A percentile compares a stretch with the other conserved stretches of the same genome.
These are phyloP conservation scores for Xylota segnis DNA, from an alignment of 2,888 invertebrate genomes.

Conservation along the genomic window DNA sequence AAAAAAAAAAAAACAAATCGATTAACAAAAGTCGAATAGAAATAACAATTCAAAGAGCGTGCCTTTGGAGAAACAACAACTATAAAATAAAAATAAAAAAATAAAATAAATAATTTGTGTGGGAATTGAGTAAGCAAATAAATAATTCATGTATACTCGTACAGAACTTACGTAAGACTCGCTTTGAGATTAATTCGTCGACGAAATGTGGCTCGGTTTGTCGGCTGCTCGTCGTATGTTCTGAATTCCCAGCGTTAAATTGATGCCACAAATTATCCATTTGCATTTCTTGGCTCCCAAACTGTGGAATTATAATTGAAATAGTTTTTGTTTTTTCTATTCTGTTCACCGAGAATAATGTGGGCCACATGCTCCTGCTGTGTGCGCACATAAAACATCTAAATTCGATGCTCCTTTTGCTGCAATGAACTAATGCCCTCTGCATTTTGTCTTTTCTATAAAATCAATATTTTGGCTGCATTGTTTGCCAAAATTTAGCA, in stretches of 20 bases:
- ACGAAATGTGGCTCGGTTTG: not conserved
- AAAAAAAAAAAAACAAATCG: constrained; percentile 21
- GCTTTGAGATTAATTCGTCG: constrained; percentile 39
- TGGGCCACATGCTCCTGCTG: constrained; percentile 37
- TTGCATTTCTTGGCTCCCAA: constrained; percentile 58
- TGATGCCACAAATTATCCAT: constrained; percentile 36
- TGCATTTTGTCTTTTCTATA: constrained; percentile 20
- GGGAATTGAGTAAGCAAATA: constrained; percentile 26
- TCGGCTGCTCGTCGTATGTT: not conserved
- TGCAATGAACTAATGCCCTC: constrained; percentile 32
- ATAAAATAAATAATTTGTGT: constrained; percentile 1
- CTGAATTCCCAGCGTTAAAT: constrained; percentile 28
- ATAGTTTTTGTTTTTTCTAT: constrained; percentile 3
- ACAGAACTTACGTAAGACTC: constrained; percentile 12
- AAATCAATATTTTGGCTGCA: constrained; percentile 65
- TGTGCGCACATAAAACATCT: constrained; percentile 24
- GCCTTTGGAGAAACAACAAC: constrained; percentile 8
- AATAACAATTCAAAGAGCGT: constrained; percentile 19
- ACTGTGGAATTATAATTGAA: constrained; percentile 56
- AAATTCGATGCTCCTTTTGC: constrained; percentile 32
- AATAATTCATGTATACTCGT: constrained; percentile 49
- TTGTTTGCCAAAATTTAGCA: constrained; percentile 55
- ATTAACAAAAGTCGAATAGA: constrained; percentile 29
- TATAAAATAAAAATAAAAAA: not conserved
- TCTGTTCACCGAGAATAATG: constrained; percentile 37